These are phyloP conservation scores for Proteles cristata DNA, from an alignment of 2,113 vertebrate species.

Conservation along the genomic window DNA sequence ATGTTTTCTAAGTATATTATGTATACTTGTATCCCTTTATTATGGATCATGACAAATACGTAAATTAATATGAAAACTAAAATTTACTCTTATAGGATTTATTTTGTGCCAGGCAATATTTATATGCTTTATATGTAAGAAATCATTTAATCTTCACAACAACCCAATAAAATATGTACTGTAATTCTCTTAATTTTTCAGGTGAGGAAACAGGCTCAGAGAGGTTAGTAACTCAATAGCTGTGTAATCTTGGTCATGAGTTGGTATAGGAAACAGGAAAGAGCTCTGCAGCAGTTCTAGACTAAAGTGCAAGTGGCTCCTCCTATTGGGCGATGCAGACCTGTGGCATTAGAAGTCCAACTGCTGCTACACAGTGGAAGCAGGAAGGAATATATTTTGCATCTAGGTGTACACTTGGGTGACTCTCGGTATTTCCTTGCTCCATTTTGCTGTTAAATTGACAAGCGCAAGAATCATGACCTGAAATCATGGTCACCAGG, in stretches of 20 bases:
- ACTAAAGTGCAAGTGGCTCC: not conserved
- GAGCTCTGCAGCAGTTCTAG: not conserved
- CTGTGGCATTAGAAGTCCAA: not conserved
- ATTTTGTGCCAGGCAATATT: not conserved
- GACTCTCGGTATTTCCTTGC: not conserved
- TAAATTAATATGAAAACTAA: conserved; percentile 11
- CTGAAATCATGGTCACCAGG: not conserved
- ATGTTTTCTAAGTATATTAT: not conserved
- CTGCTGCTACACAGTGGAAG: not conserved
- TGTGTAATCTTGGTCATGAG: not conserved
- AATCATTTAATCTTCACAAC: not conserved
- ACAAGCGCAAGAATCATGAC: not conserved
- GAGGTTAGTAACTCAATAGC: not conserved
- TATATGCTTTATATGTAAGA: not conserved
- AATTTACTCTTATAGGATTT: not conserved
- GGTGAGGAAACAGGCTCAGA: not conserved
- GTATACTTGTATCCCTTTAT: not conserved
- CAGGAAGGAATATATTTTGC: not conserved
- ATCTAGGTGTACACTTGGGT: not conserved
- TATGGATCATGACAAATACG: not conserved
- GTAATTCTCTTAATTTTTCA: conserved; percentile 18
- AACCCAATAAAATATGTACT: not conserved
- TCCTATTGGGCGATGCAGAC: not conserved
- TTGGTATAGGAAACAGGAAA: not conserved
- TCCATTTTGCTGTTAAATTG: not conserved